A percentile compares a stretch with the other conserved stretches of the same genome.
phyloP scores from a whole-genome alignment of 1,140 invertebrate genomes.

The Drosophila hydei region DNA sequence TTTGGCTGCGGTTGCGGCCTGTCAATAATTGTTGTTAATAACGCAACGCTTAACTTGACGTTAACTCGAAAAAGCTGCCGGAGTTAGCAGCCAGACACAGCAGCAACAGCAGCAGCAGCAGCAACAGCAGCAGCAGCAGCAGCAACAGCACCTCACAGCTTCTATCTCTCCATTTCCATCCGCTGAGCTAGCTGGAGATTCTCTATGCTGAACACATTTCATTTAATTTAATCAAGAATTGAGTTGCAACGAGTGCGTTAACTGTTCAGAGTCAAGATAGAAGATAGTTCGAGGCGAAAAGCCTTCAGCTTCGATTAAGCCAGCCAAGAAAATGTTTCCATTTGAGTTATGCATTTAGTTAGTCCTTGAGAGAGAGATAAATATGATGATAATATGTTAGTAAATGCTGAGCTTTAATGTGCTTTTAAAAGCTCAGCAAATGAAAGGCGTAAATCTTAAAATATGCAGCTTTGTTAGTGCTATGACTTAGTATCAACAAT shows the following conservation, averaged over 20 bases:
- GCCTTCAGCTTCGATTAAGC: too few species aligned
- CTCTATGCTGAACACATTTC: constrained; percentile 35
- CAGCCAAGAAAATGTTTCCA: too few species aligned
- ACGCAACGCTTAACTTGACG: constrained; percentile 54
- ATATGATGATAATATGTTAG: too few species aligned
- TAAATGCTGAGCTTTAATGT: too few species aligned
- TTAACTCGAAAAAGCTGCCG: constrained; percentile 48
- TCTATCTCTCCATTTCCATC: not conserved
- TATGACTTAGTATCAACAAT: too few species aligned
- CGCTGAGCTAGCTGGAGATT: not conserved
- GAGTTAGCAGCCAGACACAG: constrained; percentile 15
- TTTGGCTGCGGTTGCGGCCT: constrained; percentile 16
- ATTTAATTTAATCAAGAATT: constrained; percentile 30
- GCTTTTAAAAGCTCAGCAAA: too few species aligned
- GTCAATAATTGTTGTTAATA: constrained; percentile 65
- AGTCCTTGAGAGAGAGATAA: too few species aligned
- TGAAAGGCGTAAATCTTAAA: too few species aligned
- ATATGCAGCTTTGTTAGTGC: too few species aligned
- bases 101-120: too few species aligned
- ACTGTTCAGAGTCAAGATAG: not conserved
- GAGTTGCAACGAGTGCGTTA: constrained; percentile 4
- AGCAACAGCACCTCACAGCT: not conserved
- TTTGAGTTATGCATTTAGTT: too few species aligned
- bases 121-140: too few species aligned
- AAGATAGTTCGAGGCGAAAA: not conserved